A percentile compares a stretch with the other conserved stretches of the same genome.
Evolutionary conservation across 1,140 invertebrate genomes (phyloP).

Genomic region (Camponotus floridanus): DNA sequence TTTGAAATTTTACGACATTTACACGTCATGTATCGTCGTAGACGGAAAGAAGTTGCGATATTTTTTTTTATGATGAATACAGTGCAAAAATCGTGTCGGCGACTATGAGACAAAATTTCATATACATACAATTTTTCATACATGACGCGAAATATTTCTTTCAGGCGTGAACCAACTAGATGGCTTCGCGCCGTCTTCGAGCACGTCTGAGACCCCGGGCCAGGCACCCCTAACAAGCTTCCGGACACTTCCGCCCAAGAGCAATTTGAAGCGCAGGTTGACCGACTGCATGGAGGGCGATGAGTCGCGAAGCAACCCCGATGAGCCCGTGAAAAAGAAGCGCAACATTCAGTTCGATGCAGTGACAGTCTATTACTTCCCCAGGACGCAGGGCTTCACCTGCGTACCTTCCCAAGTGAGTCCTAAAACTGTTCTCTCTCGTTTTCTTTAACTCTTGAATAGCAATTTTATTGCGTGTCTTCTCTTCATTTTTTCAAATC

Average conservation of each 20-base stretch:
- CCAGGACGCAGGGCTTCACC: constrained; percentile 97
- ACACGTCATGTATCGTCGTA: too few species aligned
- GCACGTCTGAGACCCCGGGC: constrained; percentile 53
- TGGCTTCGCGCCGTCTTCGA: constrained; percentile 62
- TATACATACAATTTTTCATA: background rate
- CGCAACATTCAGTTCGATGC: constrained; percentile 95
- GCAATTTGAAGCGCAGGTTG: constrained; percentile 87
- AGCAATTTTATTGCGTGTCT: background rate
- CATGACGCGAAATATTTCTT: constrained; percentile 33
- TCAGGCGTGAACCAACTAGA: constrained; percentile 75
- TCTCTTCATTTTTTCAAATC: background rate
- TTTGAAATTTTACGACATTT: too few species aligned
- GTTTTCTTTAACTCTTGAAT: background rate
- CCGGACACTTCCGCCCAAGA: constrained; percentile 81
- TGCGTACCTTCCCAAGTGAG: constrained; percentile 96
- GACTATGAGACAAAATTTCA: too few species aligned
- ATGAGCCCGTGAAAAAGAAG: constrained; percentile 88
- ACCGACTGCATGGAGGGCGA: constrained; percentile 82
- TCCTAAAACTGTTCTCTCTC: background rate
- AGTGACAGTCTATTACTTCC: constrained; percentile 98
- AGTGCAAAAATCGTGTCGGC: too few species aligned
- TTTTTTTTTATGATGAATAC: too few species aligned
- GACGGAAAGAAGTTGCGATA: too few species aligned
- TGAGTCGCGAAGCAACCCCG: constrained; percentile 79
- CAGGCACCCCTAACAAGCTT: constrained; percentile 65